Evolutionary conservation across 2,113 vertebrate genomes (phyloP), one percentile per base, ranked within the genome.

Genomic region (Labeo catla): DNA sequence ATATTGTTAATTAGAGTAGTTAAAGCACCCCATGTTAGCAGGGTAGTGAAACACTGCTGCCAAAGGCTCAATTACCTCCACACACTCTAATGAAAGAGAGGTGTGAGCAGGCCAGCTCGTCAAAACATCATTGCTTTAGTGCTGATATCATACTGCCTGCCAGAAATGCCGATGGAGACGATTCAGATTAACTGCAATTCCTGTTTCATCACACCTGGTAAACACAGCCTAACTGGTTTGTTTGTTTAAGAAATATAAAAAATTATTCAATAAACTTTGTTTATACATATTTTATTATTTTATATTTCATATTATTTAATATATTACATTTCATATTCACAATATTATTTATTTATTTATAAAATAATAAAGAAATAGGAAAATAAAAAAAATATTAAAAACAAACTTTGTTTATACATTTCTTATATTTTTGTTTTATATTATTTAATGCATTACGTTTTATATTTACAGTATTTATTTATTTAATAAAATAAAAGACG

Each of bases 1-100:
- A 61, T 79, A 52, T 72, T 63, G 86, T 36, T 84, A 84, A 81
- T 84, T 84, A 84, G 66, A 52, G 45, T 19, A 50, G 76, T 84
- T 78, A 81, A 61, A n/a, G 21, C 68, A 65, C 43, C 80, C 47
- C 80, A 36, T 82, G 80, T 61, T 66, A 15, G 6, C 34, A 49
- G 36, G 59, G 68, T 54, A 54, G 34, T 52, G 21, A 36, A 68
- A 43, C 74, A 54, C 84, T 45, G 11, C 45, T 68, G 63, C 84
- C 34, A 78, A 85, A 79, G 47, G 61, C 84, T 54, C 76, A 82
- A 23, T 79, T 78, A 54, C 28, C 84, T 36, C 19, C 34, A 70
- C 84, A 68, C 45, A 57, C 49, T 77, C 21, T 83, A 50, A 77
- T 85, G 61, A 66, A 85, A 66, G 76, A 57, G 84, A 47, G 39